Conservation (phyloP, 2,113 vertebrate genomes). For the Brachirus orientalis region DNA sequence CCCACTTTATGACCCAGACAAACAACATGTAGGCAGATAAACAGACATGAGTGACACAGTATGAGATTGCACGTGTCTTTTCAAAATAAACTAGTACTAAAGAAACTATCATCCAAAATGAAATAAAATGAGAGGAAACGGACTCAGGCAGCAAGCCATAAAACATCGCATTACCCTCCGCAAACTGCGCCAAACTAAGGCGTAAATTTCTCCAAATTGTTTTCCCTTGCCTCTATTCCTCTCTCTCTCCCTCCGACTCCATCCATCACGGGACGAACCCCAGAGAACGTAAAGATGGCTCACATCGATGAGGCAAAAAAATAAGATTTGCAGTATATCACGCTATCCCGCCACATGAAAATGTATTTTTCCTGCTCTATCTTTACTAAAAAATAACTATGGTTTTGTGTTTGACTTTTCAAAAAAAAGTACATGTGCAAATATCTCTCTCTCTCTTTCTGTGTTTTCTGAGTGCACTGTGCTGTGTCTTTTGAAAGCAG, state of each 20-base stretch:
- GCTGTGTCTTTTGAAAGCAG: slow-evolving; percentile 67
- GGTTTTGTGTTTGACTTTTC: slow-evolving; percentile 23
- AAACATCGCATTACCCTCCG: slow-evolving; percentile 57
- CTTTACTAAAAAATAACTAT: slow-evolving; percentile 9
- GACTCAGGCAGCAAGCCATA: slow-evolving; percentile 65
- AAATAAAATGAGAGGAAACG: slow-evolving; percentile 61
- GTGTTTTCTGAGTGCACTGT: slow-evolving; percentile 5
- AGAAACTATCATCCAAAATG: slow-evolving; percentile 41
- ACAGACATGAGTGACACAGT: slow-evolving; percentile 26
- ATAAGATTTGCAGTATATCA: slow-evolving; percentile 33
- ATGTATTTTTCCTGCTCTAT: slow-evolving; percentile 33
- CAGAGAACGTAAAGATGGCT: slow-evolving; percentile 53
- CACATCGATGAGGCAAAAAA: slow-evolving; percentile 26
- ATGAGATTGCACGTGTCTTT: slow-evolving; percentile 39
- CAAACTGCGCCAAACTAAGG: slow-evolving; percentile 61
- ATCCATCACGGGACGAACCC: slow-evolving; percentile 42
- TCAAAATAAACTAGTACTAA: slow-evolving; percentile 39
- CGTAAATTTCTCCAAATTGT: slow-evolving; percentile 68
- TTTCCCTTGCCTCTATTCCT: slow-evolving; percentile 44
- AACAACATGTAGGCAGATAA: slow-evolving; percentile 32
- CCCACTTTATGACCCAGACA: slow-evolving; percentile 49
- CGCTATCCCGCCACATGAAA: slow-evolving; percentile 17
- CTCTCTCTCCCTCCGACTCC: slow-evolving; percentile 1
- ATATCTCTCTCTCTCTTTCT: not conserved
- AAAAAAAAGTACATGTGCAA: slow-evolving; percentile 8